Evolutionary conservation across 2,113 vertebrate genomes (phyloP), one percentile per base, ranked within the genome.

Genomic region (Arvicanthis niloticus): DNA sequence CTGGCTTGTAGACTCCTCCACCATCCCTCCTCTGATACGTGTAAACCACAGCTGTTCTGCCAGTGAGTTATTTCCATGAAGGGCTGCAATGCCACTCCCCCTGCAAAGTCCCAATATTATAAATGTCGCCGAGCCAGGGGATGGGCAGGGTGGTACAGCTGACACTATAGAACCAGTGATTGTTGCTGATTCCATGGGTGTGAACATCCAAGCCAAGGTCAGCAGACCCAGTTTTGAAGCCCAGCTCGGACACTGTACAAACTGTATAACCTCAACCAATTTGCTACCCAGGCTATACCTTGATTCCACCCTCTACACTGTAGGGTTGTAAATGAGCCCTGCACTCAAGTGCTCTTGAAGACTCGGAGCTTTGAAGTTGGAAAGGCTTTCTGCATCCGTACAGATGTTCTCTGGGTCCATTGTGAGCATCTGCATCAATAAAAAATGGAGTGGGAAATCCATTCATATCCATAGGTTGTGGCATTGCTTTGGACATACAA

Each of bases 161-260:
- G 0, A n/a, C 31, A 15, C 62, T 65, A 8, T 2, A 17, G n/a
- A 45, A 15, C 82, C 42, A 29, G 37, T 22, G 40, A 42, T 7
- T 0, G 4, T 0, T 15, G 13, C 53, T 42, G 1, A 42, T 13
- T 21, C 37, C 2, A 5, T 40, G 48, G 0, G 21, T 42, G 7
- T 16, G 24, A 56, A 70, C 22, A 8, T 8, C 0, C 0, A 67
- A 7, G 9, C 22, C 16, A 19, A 73, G 16, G 77, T 34, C n/a
- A 29, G 1, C 48, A 93, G 82, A 60, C 12, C 13, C 0, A 0
- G 19, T 24, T 68, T 26, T 16, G 21, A 93, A 89, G 87, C 22
- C 73, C 45, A 53, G 34, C 19, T 88, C 42, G 85, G 42, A 56
- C 22, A 4, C 34, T 48, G n/a, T n/a, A 68, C 58, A 81, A 76